Evolutionary conservation across 2,113 vertebrate species (phyloP).

Genomic region (Phalacrocorax brasilianus): DNA sequence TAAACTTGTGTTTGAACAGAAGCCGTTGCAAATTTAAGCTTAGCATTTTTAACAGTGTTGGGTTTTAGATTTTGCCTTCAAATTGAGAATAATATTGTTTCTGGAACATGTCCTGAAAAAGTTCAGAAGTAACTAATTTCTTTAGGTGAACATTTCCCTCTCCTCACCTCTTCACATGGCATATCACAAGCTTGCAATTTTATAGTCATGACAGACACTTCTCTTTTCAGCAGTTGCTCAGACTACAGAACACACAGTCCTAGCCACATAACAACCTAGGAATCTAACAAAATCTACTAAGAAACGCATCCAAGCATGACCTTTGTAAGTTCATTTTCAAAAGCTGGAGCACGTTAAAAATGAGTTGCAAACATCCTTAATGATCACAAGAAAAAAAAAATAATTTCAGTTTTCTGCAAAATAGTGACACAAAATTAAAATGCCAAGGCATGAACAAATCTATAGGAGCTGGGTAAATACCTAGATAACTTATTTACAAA

Average conservation of each 20-base stretch:
- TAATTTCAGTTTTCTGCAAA: background rate
- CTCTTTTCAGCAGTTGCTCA: background rate
- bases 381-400: background rate
- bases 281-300: background rate
- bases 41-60: background rate
- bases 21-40: background rate
- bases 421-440: background rate
- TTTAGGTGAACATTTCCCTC: background rate
- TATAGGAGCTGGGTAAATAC: background rate
- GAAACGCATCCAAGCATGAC: background rate
- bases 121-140: background rate
- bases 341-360: background rate
- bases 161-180: background rate
- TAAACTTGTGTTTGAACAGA: background rate
- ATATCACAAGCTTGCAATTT: background rate
- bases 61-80: background rate
- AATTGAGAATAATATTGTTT: background rate
- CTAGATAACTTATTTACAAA: background rate
- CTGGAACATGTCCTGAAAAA: background rate
- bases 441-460: background rate
- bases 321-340: background rate
- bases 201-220: background rate
- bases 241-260: background rate
- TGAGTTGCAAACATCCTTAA: background rate
- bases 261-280: background rate